phyloP scores from a whole-genome alignment of 2,888 invertebrate genomes.

The Bhutanitis thaidina region DNA sequence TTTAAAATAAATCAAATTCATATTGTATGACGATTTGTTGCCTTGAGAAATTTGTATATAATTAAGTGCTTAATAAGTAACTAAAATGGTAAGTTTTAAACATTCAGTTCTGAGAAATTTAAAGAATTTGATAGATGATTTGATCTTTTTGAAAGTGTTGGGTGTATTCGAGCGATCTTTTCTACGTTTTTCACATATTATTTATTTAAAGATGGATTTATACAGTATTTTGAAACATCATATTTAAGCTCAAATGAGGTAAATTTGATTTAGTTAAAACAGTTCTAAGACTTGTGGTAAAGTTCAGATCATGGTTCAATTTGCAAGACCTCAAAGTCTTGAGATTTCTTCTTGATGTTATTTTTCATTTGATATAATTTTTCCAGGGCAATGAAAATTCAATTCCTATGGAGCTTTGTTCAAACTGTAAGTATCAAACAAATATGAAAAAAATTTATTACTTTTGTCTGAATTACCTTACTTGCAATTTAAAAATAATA shows the following conservation, averaged over 20 bases:
- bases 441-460: slow-evolving; percentile 1
- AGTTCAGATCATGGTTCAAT: too few relatives aligned
- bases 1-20: slow-evolving; percentile 13
- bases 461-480: slow-evolving; percentile 20
- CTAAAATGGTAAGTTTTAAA: slow-evolving; percentile 25
- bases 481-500: slow-evolving; percentile 13
- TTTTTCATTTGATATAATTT: slow-evolving; percentile 1
- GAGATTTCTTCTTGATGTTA: too few relatives aligned
- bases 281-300: too few relatives aligned
- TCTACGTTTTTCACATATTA: neutral
- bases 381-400: slow-evolving; percentile 97
- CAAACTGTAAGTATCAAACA: slow-evolving; percentile 89
- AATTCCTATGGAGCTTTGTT: slow-evolving; percentile 97
- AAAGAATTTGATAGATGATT: neutral
- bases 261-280: too few relatives aligned
- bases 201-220: neutral
- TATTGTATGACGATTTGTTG: slow-evolving; percentile 13
- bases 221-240: neutral
- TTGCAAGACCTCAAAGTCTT: too few relatives aligned
- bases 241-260: neutral
- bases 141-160: slow-evolving; percentile 3
- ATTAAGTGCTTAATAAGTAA: slow-evolving; percentile 13
- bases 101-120: neutral
- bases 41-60: slow-evolving; percentile 9
- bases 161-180: slow-evolving; percentile 7